These are phyloP conservation scores for Andricus quercusramuli DNA, from an alignment of 2,888 invertebrate species.

Conservation along the genomic window DNA sequence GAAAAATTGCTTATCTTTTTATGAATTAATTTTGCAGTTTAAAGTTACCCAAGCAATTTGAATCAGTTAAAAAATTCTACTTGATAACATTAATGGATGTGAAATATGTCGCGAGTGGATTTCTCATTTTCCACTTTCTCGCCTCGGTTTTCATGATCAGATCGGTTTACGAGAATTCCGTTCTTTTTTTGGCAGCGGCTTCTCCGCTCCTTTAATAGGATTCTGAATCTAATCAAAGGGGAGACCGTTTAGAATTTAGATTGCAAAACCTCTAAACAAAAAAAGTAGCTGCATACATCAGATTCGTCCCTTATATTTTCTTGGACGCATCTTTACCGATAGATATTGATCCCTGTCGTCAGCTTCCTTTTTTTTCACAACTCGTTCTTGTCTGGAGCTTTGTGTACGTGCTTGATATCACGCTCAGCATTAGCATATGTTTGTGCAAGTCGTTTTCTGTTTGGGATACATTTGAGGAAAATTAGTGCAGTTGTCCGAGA, in stretches of 20 bases:
- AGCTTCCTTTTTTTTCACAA: slow-evolving; percentile 36
- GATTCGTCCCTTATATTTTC: slow-evolving; percentile 14
- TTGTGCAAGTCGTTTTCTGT: not conserved
- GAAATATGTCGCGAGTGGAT: not conserved
- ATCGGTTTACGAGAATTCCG: slow-evolving; percentile 33
- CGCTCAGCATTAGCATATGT: not conserved
- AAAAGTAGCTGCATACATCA: slow-evolving; percentile 6
- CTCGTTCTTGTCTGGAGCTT: not conserved
- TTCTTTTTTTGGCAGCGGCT: slow-evolving; percentile 3
- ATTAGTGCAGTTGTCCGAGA: not conserved
- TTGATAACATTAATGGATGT: not conserved
- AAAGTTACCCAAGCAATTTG: not conserved
- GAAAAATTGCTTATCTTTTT: not conserved
- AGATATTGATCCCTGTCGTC: slow-evolving; percentile 48
- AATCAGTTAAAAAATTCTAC: not conserved
- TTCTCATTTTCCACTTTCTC: slow-evolving; percentile 1
- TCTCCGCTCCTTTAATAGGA: slow-evolving; percentile 17
- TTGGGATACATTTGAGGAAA: not conserved
- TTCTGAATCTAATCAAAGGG: slow-evolving; percentile 11
- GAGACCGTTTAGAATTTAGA: not conserved
- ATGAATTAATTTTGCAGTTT: not conserved
- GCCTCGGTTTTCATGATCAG: not conserved
- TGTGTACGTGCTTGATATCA: not conserved
- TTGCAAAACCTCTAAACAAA: not conserved
- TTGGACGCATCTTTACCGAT: slow-evolving; percentile 36